Conservation (phyloP, 2,888 invertebrate genomes). For the Drosophila anomalata region DNA sequence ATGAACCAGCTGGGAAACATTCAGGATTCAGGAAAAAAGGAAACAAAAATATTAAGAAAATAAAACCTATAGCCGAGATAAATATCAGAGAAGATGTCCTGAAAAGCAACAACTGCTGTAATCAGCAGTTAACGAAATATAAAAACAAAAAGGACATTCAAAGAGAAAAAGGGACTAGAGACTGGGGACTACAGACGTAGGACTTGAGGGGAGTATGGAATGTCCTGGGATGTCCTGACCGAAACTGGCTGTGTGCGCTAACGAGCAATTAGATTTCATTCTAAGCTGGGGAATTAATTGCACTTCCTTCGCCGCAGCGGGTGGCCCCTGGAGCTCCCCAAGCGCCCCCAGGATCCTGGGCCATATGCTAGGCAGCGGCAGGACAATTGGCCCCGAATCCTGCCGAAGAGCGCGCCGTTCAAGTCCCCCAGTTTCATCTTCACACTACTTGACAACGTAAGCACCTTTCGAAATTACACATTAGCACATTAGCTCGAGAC, state of each 20-base stretch:
- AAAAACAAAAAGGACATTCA: conserved; percentile 60
- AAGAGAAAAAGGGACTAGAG: conserved; percentile 4
- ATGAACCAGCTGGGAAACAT: conserved; percentile 85
- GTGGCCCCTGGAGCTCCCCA: conserved; percentile 14
- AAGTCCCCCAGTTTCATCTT: conserved; percentile 60
- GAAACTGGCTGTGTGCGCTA: conserved; percentile 70
- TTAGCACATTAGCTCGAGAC: conserved; percentile 72
- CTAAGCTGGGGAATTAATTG: conserved; percentile 83
- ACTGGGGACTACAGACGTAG: neutral
- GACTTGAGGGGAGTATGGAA: neutral
- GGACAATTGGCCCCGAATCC: neutral
- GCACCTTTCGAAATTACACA: conserved; percentile 82
- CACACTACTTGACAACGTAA: conserved; percentile 83
- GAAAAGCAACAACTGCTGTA: conserved; percentile 78
- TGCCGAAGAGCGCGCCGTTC: no score
- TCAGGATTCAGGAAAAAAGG: conserved; percentile 42
- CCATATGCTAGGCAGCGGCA: conserved; percentile 62
- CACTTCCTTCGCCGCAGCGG: conserved; percentile 55
- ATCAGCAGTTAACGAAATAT: conserved; percentile 83
- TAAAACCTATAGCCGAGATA: conserved; percentile 74
- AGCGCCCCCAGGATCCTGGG: conserved; percentile 19
- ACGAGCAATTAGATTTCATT: conserved; percentile 84
- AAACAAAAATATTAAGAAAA: conserved; percentile 60
- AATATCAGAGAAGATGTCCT: conserved; percentile 55
- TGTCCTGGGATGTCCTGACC: neutral